A percentile compares a stretch with the other conserved stretches of the same genome.
These are phyloP conservation scores for Adelognathus sp. DNA, from an alignment of 2,888 invertebrate species.

Conservation along the genomic window DNA sequence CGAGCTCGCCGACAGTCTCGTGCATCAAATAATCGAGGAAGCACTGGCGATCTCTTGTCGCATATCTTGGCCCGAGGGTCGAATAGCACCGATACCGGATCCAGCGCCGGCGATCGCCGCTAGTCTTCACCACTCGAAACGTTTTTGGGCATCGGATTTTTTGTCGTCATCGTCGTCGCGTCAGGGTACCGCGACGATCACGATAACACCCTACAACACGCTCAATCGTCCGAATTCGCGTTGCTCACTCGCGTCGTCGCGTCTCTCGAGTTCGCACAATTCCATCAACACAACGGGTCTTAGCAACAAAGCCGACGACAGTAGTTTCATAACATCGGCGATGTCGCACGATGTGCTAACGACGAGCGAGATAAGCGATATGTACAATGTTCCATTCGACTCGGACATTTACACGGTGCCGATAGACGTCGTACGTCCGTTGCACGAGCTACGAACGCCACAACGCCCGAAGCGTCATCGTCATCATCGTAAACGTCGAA, in stretches of 20 bases:
- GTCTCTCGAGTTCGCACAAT: slow-evolving; percentile 93
- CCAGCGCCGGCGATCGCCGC: slow-evolving; percentile 66
- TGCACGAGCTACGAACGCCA: slow-evolving; percentile 80
- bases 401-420: slow-evolving; percentile 94
- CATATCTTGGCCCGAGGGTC: slow-evolving; percentile 79
- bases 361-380: slow-evolving; percentile 89
- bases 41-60: slow-evolving; percentile 81
- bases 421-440: slow-evolving; percentile 89
- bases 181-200: slow-evolving; percentile 74
- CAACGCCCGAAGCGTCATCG: slow-evolving; percentile 81
- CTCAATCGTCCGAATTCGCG: slow-evolving; percentile 87
- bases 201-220: slow-evolving; percentile 79
- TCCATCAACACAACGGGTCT: slow-evolving; percentile 84
- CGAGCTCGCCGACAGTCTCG: slow-evolving; percentile 81
- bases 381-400: slow-evolving; percentile 94
- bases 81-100: slow-evolving; percentile 71
- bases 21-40: slow-evolving; percentile 81
- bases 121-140: slow-evolving; percentile 63
- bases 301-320: slow-evolving; percentile 91
- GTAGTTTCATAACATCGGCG: slow-evolving; percentile 93
- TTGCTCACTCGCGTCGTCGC: slow-evolving; percentile 89
- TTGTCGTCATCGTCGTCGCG: slow-evolving; percentile 82
- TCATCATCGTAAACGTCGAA: slow-evolving; percentile 80
- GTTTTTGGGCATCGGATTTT: slow-evolving; percentile 84
- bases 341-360: slow-evolving; percentile 93